A percentile compares a stretch with the other conserved stretches of the same genome.
Evolutionary conservation across 2,888 invertebrate genomes (phyloP).

Genomic region (Ormyrus thymus): DNA sequence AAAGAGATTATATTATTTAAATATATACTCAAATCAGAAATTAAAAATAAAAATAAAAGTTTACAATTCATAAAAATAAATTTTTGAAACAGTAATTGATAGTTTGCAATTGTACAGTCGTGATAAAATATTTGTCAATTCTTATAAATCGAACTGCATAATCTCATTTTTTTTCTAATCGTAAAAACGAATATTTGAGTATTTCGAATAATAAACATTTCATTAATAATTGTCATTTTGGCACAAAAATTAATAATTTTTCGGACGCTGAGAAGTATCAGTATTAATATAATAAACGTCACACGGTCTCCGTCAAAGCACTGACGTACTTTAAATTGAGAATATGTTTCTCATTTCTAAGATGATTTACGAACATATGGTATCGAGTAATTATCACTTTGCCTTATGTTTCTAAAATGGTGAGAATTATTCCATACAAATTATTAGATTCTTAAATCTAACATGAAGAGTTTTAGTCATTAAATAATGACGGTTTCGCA

Average conservation of each 20-base stretch:
- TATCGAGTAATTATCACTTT: conserved; percentile 52
- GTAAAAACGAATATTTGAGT: conserved; percentile 21
- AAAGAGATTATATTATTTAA: neutral
- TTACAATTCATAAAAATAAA: neutral
- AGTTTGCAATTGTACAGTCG: neutral
- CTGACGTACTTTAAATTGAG: conserved; percentile 17
- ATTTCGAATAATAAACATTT: conserved; percentile 7
- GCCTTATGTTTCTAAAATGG: conserved; percentile 30
- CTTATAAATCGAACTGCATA: neutral
- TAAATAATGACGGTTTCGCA: conserved; percentile 12
- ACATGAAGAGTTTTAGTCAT: conserved; percentile 20
- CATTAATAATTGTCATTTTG: conserved; percentile 35
- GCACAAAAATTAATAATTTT: conserved; percentile 38
- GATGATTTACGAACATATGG: conserved; percentile 24
- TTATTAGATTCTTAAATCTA: conserved; percentile 38
- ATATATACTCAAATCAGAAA: no score
- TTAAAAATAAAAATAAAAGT: no score
- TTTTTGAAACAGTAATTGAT: neutral
- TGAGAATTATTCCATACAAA: conserved; percentile 36
- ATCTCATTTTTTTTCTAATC: conserved; percentile 26
- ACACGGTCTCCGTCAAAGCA: conserved; percentile 29
- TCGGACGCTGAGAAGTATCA: conserved; percentile 14
- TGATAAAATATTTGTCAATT: neutral
- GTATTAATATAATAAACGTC: conserved; percentile 36
- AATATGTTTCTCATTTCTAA: conserved; percentile 32